Evolutionary conservation across 2,888 invertebrate genomes (phyloP), one percentile per base, ranked within the genome.

Genomic region (Troides helena): DNA sequence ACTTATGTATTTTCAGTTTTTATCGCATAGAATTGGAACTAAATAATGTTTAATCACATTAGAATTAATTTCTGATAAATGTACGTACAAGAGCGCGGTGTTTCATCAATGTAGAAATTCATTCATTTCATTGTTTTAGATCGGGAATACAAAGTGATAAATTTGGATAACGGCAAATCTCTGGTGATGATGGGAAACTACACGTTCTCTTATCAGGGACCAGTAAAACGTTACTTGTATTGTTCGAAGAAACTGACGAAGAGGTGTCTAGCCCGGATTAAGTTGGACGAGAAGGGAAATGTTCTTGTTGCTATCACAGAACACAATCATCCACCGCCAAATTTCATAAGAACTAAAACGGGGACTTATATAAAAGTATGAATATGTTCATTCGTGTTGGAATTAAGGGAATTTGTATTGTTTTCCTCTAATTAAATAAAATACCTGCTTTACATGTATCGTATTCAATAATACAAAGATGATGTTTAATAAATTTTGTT

Each of bases 311-410:
- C 67, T 0, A 14, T 73, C 0, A 74, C 72, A 0, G 65, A 75
- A 0, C 85, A 86, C 67, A 84, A 79, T 64, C 84, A 85, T 62
- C 65, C 61, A 21, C 75, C 77, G 12, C 80, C 79, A 2, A 67
- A 72, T 10, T 74, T 72, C 17, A 53, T 66, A 36, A 69, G 60
- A 58, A 30, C 70, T 36, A 30, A 63, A 12, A 23, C 43, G 4
- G 70, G 70, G 7, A 39, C 21, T 23, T 70, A 70, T n/a, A 23
- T 67, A 18, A 70, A 67, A 63, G 1, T 63, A 1, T 39, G 14
- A 50, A 50, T 30, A 30, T 30, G 30, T 30, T 30, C 30, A 30
- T 30, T 30, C 30, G 30, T 30, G 30, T 30, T 30, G 30, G 5
- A 30, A 30, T 30, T 30, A 30, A 30, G 4, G 2, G 30, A 30